These are phyloP conservation scores for Cygnus olor DNA, from an alignment of 2,797 vertebrate species.

Conservation along the genomic window DNA sequence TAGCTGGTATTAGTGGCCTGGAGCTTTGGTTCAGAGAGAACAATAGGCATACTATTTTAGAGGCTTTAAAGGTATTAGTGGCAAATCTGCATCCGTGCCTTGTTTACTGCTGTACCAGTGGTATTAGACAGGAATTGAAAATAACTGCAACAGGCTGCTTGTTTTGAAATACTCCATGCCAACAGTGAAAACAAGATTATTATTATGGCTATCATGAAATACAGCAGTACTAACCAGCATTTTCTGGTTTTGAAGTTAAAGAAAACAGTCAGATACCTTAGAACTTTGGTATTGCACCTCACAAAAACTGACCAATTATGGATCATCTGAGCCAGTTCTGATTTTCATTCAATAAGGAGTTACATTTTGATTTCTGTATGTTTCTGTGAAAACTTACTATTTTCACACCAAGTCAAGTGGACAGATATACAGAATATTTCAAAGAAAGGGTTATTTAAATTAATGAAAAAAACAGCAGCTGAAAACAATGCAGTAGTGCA, in stretches of 20 bases:
- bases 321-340: not conserved
- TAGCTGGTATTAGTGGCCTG: constrained; percentile 59
- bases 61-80: constrained; percentile 64
- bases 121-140: constrained; percentile 33
- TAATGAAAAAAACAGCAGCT: not conserved
- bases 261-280: not conserved
- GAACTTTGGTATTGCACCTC: not conserved
- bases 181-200: not conserved
- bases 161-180: not conserved
- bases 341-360: not conserved
- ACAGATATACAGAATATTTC: not conserved
- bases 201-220: not conserved
- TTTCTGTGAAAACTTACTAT: not conserved
- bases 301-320: not conserved
- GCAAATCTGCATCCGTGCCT: constrained; percentile 46
- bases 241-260: not conserved
- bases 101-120: constrained; percentile 48
- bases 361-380: not conserved
- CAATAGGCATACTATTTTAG: constrained; percentile 70
- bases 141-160: constrained; percentile 19
- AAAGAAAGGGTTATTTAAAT: not conserved
- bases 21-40: constrained; percentile 47
- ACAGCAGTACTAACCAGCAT: not conserved
- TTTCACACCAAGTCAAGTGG: not conserved
- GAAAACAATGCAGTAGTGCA: not conserved